A percentile compares a stretch with the other conserved stretches of the same genome.
These are phyloP conservation scores for Larimichthys crocea DNA, from an alignment of 2,113 vertebrate genomes.

Conservation along the genomic window DNA sequence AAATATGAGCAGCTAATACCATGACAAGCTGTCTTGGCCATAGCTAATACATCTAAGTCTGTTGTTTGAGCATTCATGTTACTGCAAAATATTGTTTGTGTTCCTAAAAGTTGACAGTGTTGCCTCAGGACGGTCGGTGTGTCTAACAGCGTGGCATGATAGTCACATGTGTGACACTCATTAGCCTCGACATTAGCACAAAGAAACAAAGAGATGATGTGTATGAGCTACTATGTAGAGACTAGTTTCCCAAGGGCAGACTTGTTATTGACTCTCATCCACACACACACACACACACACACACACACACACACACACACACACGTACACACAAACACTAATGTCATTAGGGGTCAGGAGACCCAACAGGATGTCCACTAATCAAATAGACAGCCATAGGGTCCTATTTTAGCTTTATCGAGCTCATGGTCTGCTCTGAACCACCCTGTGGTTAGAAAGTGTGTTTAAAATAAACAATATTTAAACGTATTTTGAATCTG, in stretches of 20 bases:
- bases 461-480: too few species aligned
- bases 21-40: background rate
- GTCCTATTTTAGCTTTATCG: constrained; percentile 11
- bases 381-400: constrained; percentile 34
- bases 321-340: background rate
- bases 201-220: constrained; percentile 17
- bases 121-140: background rate
- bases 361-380: constrained; percentile 45
- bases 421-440: constrained; percentile 26
- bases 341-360: constrained; percentile 30
- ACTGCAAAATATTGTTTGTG: background rate
- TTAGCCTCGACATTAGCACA: background rate
- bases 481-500: too few species aligned
- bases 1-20: background rate
- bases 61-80: background rate
- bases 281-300: background rate
- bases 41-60: background rate
- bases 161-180: constrained; percentile 14
- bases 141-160: constrained; percentile 5
- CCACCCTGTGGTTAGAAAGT: constrained; percentile 4
- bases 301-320: background rate
- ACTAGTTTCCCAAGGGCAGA: constrained; percentile 22
- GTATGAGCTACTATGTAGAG: background rate
- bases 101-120: background rate
- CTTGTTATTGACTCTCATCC: constrained; percentile 1